Base-by-base conservation (phyloP, 2,888 invertebrate genomes). In the Ptilodon capucinus region DNA sequence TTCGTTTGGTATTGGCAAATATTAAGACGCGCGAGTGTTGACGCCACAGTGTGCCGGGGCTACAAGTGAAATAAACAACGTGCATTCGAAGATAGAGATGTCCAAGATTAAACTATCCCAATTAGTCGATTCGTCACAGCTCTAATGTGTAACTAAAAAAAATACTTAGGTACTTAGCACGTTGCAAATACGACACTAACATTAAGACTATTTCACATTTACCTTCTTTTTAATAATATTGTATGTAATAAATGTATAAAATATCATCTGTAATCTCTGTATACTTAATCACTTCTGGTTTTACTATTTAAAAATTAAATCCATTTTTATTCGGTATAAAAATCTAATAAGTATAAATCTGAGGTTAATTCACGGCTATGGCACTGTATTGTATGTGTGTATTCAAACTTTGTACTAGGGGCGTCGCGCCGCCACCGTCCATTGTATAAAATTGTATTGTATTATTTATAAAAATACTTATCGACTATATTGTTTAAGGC, bases 231-330 rank as follows among this genome's bases (percentile, higher is more conserved):
- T 86, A 86, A 88, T 89, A 89, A 90, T 89, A 89, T 86, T 87
- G 87, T 89, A 79, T 88, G 88, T 90, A 90, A 90, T 91, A 91
- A 91, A 88, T 91, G 90, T 91, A 91, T 91, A 91, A 91, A 91
- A 91, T 91, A 91, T 90, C 89, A 90, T 91, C 90, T 91, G 85
- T 90, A 89, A 89, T 91, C 87, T 91, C 90, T 91, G 90, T 91
- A 91, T 90, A 90, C 88, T 86, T 88, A 91, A 89, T 90, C 90
- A 90, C 87, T 85, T 84, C 67, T 88, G 87, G 86, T 86, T 85
- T 35, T 84, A 54, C 89, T 90, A 89, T 87, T 91, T 90, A 86
- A 91, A 88, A 91, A 91, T 89, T 91, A 91, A 91, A 91, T 91
- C 90, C 90, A 91, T 91, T 90, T 90, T 87, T 91, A 89, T 89